Conservation (phyloP, 1,140 invertebrate genomes). For the Eubasilissa regina region DNA sequence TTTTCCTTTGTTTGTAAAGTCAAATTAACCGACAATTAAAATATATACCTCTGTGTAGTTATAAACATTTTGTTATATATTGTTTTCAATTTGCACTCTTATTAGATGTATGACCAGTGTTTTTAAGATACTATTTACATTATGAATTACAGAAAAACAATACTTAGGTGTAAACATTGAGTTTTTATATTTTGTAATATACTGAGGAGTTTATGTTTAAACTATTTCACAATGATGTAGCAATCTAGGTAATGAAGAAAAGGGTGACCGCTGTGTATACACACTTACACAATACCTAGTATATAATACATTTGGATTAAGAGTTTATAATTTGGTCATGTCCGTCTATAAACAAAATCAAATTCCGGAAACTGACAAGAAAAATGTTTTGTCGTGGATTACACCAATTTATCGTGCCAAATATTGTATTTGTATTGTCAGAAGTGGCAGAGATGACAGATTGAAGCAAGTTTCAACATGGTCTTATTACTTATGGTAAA, state of each 20-base stretch:
- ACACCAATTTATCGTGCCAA: not conserved
- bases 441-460: not conserved
- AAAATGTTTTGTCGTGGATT: not conserved
- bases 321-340: not conserved
- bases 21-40: constrained; percentile 47
- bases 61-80: constrained; percentile 40
- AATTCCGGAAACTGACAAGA: not conserved
- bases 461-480: not conserved
- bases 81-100: constrained; percentile 46
- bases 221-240: constrained; percentile 21
- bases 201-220: constrained; percentile 32
- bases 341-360: not conserved
- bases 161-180: constrained; percentile 30
- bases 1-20: constrained; percentile 58
- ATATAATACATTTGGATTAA: constrained; percentile 7
- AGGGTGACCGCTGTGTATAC: constrained; percentile 16
- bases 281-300: constrained; percentile 35
- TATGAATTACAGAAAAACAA: constrained; percentile 30
- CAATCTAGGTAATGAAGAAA: constrained; percentile 18
- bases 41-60: constrained; percentile 49
- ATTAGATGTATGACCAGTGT: constrained; percentile 38
- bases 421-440: not conserved
- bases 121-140: constrained; percentile 41
- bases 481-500: too few species aligned
- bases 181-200: constrained; percentile 26